Evolutionary conservation across 2,113 vertebrate species (phyloP), one percentile per base, ranked within the genome.

Genomic region (Zosterops hypoxanthus): DNA sequence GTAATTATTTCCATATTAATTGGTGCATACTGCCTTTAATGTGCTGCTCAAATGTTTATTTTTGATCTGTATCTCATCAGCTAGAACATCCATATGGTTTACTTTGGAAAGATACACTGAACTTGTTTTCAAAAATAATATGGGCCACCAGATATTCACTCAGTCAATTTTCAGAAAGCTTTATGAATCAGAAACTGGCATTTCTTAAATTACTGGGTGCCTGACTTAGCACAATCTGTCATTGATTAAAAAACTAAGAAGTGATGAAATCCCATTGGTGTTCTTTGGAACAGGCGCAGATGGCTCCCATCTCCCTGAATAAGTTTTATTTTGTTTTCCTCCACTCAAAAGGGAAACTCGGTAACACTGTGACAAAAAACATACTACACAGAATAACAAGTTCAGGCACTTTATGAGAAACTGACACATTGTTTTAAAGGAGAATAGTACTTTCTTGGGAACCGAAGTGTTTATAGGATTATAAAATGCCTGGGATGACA

Each of bases 141-240:
- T 6, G 42, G 50, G 84, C 59, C 85, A 93, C 70, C 56, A 90
- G 41, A 81, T 64, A 94, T 7, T 44, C 29, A 25, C 66, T 66
- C 66, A 71, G n/a, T 26, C 41, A 28, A 16, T 65, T 93, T 73
- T 82, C 78, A 86, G 82, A 73, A 89, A 73, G 61, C 39, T 87
- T 68, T 82, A 71, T 94, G 73, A 82, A 91, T 90, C 61, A 88
- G 65, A 90, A 95, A 79, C 39, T 75, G 65, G 39, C 34, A 92
- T 82, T 91, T 92, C 85, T 68, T 64, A 82, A 65, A 87, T 81
- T 66, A 73, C 39, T 50, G 65, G 26, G 79, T 88, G 75, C 79
- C 82, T 90, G 88, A 90, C 46, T 85, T 94, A n/a, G 57, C 88
- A 92, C 91, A 95, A 90, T 90, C 88, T 95, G 88, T 68, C 76